Base-by-base conservation (phyloP, 2,113 vertebrate species). In the Hippolais icterina region DNA sequence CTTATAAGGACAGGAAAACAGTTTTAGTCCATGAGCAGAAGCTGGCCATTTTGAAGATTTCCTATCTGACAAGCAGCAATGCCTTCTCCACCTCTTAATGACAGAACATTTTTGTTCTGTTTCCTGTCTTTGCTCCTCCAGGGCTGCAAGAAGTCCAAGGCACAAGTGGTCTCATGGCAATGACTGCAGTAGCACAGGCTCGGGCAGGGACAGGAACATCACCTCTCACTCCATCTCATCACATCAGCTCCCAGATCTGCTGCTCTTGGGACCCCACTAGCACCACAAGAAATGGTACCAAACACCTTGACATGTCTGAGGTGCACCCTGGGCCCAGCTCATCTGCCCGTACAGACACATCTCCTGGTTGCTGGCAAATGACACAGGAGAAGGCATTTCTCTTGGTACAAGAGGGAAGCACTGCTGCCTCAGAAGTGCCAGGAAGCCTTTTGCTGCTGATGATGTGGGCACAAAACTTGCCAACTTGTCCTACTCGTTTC, bases 291-390 rank as follows among this genome's bases (percentile, higher is more conserved):
- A 68, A 53, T 24, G 41, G 17, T 49, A 53, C n/a, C 50, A 53
- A 88, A 52, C 39, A 54, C 14, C 17, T 27, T 17, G 14, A 19
- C 11, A 25, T 1, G 25, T 21, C 41, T 53, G 16, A 60, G 1
- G 10, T 28, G n/a, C 24, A 35, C 20, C 13, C 31, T 20, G 29
- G 54, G 42, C 52, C 33, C 10, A 4, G 27, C 47, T 71, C 65
- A 64, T 5, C 47, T 42, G 28, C 8, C 10, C 0, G 0, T 3
- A 46, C 41, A 66, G 42, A 53, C 7, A 29, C 1, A 33, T 8
- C 27, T 69, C 21, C n/a, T 46, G 60, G n/a, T 4, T 31, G 18
- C 54, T 63, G n/a, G 15, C 12, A 28, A 59, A 37, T 35, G 27
- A 52, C 37, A 47, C 0, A 1, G 39, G 29, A 79, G 44, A 49